Conservation (phyloP, 2,113 vertebrate species). For the Crotalus viridis region DNA sequence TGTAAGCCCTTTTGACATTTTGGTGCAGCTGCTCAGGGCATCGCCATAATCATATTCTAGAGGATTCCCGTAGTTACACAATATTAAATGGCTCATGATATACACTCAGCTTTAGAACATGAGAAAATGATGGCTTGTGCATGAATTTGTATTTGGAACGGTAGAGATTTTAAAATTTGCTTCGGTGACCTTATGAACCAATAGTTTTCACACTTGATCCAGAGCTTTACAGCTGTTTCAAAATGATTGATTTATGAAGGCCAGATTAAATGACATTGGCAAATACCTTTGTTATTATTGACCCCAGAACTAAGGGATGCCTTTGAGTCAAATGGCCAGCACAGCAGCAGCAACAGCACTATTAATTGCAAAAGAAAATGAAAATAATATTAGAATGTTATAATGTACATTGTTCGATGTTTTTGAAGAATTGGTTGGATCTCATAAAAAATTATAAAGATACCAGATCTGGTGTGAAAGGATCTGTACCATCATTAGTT, state of each 20-base stretch:
- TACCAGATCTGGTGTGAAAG: background rate
- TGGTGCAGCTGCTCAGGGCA: conserved; percentile 79
- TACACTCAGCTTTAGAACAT: background rate
- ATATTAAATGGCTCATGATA: rapidly evolving
- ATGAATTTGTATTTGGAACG: background rate
- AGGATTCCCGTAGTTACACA: conserved; percentile 16
- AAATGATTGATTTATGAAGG: conserved; percentile 12
- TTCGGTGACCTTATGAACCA: background rate
- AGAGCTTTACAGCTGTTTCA: background rate
- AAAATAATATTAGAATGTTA: background rate
- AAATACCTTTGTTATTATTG: background rate
- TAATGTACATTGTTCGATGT: background rate
- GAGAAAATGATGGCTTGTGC: background rate
- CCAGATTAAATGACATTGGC: background rate
- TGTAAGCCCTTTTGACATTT: conserved; percentile 81
- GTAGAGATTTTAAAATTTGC: background rate
- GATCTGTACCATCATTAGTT: background rate
- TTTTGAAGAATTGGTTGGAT: background rate
- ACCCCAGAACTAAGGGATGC: background rate
- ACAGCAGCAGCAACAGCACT: background rate
- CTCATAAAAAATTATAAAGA: background rate
- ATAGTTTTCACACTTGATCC: background rate
- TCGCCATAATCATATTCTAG: conserved; percentile 36
- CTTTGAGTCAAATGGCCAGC: background rate
- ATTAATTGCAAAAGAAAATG: background rate